Conservation (phyloP, 2,797 vertebrate species). For the Naso thynnoides region DNA sequence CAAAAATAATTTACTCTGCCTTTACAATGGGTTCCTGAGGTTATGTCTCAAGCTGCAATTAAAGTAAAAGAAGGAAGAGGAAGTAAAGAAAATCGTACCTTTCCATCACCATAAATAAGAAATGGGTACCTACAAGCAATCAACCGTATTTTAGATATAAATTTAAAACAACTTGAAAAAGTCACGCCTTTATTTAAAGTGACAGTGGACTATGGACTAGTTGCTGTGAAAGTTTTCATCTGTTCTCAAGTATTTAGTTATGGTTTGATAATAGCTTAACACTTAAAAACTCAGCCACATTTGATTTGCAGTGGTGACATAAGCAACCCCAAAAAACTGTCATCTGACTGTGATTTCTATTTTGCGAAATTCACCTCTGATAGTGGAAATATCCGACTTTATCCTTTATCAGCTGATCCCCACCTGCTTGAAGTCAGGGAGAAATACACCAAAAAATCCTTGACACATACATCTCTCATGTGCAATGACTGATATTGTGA, state of each 20-base stretch:
- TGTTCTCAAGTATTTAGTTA: neutral
- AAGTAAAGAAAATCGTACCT: neutral
- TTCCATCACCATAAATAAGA: too few relatives aligned
- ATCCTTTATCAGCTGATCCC: too few relatives aligned
- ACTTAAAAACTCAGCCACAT: neutral
- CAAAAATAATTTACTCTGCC: neutral
- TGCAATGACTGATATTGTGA: neutral
- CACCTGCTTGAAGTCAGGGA: neutral
- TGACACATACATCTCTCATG: neutral
- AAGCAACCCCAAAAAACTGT: neutral
- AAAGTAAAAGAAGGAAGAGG: neutral
- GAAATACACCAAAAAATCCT: neutral
- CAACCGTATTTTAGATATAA: too few relatives aligned
- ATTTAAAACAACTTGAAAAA: neutral
- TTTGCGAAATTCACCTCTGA: too few relatives aligned
- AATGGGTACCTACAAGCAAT: neutral
- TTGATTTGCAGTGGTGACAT: neutral
- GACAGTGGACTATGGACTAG: too few relatives aligned
- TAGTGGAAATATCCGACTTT: too few relatives aligned
- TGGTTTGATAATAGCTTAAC: neutral
- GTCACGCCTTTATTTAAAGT: neutral
- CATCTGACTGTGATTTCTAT: neutral
- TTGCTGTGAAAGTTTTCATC: neutral
- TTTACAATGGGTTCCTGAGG: neutral
- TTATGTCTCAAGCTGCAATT: neutral